phyloP scores from a whole-genome alignment of 2,888 invertebrate genomes.

The Corythucha ciliata region DNA sequence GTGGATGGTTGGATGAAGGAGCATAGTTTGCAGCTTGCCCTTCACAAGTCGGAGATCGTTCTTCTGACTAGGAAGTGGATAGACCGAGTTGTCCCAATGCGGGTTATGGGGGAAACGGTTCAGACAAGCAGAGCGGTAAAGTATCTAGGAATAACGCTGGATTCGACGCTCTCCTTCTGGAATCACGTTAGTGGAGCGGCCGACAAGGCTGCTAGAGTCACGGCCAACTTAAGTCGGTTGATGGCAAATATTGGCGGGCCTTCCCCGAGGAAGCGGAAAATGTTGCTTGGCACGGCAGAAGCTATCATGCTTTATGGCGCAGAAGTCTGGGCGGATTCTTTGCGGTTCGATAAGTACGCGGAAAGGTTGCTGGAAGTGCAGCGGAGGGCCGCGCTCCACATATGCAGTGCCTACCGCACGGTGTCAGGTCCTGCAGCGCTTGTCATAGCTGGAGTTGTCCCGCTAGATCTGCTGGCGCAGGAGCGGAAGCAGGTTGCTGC shows the following conservation, averaged over 20 bases:
- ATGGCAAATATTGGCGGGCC: conserved; percentile 8
- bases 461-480: no score
- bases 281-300: conserved; percentile 2
- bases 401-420: conserved; percentile 1
- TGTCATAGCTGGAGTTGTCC: no score
- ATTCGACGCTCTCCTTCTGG: not conserved
- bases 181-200: not conserved
- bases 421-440: conserved; percentile 7
- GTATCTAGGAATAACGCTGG: no score
- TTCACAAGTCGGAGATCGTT: conserved; percentile 30
- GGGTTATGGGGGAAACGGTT: no score
- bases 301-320: conserved; percentile 10
- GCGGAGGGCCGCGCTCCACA: not conserved
- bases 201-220: not conserved
- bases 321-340: conserved; percentile 4
- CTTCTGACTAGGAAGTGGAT: no score
- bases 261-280: not conserved
- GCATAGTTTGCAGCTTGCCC: conserved; percentile 28
- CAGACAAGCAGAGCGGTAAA: no score
- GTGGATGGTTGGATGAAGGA: conserved; percentile 26
- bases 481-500: no score
- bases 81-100: no score
- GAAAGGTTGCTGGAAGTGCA: conserved; percentile 5
- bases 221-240: not conserved
- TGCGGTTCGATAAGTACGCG: not conserved